phyloP scores from a whole-genome alignment of 1,140 invertebrate species.

The Dendroctonus valens region DNA sequence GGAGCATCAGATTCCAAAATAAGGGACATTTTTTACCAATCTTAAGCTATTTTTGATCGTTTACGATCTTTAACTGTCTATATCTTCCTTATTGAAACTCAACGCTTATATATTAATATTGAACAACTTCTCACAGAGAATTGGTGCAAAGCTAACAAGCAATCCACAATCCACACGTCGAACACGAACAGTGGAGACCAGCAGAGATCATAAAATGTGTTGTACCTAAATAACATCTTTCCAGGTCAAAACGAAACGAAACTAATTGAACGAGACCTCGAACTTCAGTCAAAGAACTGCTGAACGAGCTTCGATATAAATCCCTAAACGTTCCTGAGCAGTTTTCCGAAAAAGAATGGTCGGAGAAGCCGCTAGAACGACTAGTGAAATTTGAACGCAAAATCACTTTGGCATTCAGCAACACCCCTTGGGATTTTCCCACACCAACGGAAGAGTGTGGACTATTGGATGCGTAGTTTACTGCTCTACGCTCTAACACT shows the following conservation, averaged over 20 bases:
- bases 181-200: no score
- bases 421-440: conserved; percentile 45
- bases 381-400: conserved; percentile 57
- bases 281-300: conserved; percentile 52
- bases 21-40: no score
- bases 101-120: no score
- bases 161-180: no score
- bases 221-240: conserved; percentile 29
- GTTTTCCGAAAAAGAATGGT: conserved; percentile 51
- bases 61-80: no score
- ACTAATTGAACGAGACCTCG: conserved; percentile 54
- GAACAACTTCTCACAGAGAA: no score
- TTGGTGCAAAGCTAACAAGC: no score
- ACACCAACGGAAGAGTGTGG: conserved; percentile 61
- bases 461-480: conserved; percentile 92
- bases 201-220: no score
- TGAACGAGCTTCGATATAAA: conserved; percentile 43
- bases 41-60: no score
- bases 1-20: no score
- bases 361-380: conserved; percentile 50
- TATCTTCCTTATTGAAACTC: no score
- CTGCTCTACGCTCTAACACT: conserved; percentile 87
- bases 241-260: conserved; percentile 55
- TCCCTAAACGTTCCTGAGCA: conserved; percentile 40
- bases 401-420: conserved; percentile 57